A percentile compares a stretch with the other conserved stretches of the same genome.
These are phyloP conservation scores for Dynastes hyllus DNA, from an alignment of 2,888 invertebrate species.

Conservation along the genomic window DNA sequence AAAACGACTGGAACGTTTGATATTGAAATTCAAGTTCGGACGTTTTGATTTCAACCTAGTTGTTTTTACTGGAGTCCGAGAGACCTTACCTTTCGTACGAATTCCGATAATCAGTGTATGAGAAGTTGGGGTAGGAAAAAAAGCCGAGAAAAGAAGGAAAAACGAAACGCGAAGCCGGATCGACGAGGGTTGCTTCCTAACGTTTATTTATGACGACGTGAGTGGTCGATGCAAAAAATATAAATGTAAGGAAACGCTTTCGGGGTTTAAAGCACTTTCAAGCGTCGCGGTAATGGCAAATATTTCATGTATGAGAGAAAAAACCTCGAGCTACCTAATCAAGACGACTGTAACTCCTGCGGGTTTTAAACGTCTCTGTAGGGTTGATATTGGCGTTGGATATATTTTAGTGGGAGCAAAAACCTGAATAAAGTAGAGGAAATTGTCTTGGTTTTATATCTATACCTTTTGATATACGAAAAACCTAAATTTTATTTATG, in stretches of 20 bases:
- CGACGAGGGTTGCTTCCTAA: conserved; percentile 41
- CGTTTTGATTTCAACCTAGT: conserved; percentile 38
- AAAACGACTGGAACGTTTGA: conserved; percentile 31
- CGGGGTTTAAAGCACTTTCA: conserved; percentile 40
- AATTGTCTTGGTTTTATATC: not conserved
- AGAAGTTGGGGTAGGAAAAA: conserved; percentile 16
- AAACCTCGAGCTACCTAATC: conserved; percentile 36
- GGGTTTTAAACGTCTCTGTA: conserved; percentile 21
- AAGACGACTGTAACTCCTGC: conserved; percentile 41
- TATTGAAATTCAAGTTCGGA: conserved; percentile 42
- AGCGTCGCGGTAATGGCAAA: conserved; percentile 31
- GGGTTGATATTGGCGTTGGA: conserved; percentile 20
- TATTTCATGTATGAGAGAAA: conserved; percentile 36
- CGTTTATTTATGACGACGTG: conserved; percentile 47
- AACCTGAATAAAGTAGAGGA: not conserved
- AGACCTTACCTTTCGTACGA: conserved; percentile 39
- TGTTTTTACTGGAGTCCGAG: conserved; percentile 32
- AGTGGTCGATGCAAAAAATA: conserved; percentile 44
- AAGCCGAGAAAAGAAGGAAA: not conserved
- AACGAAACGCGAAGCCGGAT: conserved; percentile 6
- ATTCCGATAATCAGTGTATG: conserved; percentile 41
- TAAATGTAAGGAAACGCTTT: conserved; percentile 42
- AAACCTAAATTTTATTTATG: conserved; percentile 8
- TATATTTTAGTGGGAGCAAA: conserved; percentile 19
- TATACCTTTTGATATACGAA: not conserved